Percentiles rank a stretch among this genome's conserved stretches.
phyloP scores from a whole-genome alignment of 2,113 vertebrate species.

The Pavo muticus region DNA sequence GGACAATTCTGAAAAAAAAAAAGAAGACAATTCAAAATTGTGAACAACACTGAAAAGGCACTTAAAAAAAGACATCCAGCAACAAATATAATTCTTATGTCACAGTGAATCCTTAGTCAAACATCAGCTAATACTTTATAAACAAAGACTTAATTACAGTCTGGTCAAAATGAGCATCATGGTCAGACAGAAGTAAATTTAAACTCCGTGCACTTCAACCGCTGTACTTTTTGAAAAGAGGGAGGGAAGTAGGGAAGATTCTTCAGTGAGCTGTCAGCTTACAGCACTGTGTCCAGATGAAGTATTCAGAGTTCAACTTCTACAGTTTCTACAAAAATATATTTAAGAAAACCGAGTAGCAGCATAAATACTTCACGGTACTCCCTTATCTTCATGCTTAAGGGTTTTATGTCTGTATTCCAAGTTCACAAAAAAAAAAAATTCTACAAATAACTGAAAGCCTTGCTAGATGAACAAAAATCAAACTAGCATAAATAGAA shows the following conservation, averaged over 20 bases:
- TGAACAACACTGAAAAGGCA: conserved; percentile 39
- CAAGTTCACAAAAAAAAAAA: neutral
- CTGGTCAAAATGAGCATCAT: conserved; percentile 35
- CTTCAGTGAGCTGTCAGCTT: neutral
- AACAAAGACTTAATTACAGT: conserved; percentile 50
- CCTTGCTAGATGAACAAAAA: neutral
- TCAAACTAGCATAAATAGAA: neutral
- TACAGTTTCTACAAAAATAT: conserved; percentile 14
- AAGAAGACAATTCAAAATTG: conserved; percentile 40
- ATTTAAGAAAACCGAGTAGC: conserved; percentile 34
- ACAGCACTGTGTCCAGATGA: neutral
- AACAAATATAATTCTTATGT: conserved; percentile 59
- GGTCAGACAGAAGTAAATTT: neutral
- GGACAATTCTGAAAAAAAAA: conserved; percentile 56
- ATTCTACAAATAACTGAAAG: neutral
- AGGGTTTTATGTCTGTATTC: neutral
- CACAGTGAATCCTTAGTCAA: conserved; percentile 54
- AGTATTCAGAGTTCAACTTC: neutral
- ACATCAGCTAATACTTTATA: conserved; percentile 62
- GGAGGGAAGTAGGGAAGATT: neutral
- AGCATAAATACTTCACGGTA: conserved; percentile 42
- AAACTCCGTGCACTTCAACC: neutral
- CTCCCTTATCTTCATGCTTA: neutral
- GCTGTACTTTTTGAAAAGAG: neutral
- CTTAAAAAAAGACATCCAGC: conserved; percentile 60